Evolutionary conservation across 2,113 vertebrate genomes (phyloP), one percentile per base, ranked within the genome.

Genomic region (Silurus meridionalis): DNA sequence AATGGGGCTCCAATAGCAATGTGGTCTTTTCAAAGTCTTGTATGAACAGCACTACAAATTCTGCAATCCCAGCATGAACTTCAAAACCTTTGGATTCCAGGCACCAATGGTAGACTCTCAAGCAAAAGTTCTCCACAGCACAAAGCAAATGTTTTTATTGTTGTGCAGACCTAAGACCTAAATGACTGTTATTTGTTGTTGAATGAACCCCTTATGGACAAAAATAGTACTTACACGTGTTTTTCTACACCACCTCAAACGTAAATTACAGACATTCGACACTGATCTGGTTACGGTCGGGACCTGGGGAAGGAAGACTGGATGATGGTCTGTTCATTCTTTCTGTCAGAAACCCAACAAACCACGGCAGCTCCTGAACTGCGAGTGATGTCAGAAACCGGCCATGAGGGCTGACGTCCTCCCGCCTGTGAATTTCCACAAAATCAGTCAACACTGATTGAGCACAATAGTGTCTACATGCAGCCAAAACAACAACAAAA

Each of bases 101-200:
- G 17, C 58, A 23, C 60, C 50, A 67, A 37, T 7, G 1, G 5
- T 21, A 23, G n/a, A 64, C 9, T 3, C 8, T 52, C 63, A 69
- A 48, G 52, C 53, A 74, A 53, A 28, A 55, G 28, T 67, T 64
- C 79, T 71, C 55, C 17, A 46, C 50, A 52, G 19, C 83, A 37
- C 53, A 17, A 74, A 86, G 85, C 58, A 75, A 75, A 77, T 78
- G 71, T 87, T 83, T 87, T 63, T 80, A 61, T 87, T 87, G 61
- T 83, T 87, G 60, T 77, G 28, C 60, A 28, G 61, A 57, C 71
- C 25, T 87, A 83, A 87, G 80, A 83, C 80, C 19, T 83, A 87
- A 87, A 87, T 87, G 80, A 87, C 17, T 87, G 86, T 87, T 87
- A 87, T 87, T 37, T 78, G 86, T 83, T 52, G 71, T 48, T 58